Base-by-base conservation (phyloP, 2,113 vertebrate genomes). In the Semicossyphus pulcher region DNA sequence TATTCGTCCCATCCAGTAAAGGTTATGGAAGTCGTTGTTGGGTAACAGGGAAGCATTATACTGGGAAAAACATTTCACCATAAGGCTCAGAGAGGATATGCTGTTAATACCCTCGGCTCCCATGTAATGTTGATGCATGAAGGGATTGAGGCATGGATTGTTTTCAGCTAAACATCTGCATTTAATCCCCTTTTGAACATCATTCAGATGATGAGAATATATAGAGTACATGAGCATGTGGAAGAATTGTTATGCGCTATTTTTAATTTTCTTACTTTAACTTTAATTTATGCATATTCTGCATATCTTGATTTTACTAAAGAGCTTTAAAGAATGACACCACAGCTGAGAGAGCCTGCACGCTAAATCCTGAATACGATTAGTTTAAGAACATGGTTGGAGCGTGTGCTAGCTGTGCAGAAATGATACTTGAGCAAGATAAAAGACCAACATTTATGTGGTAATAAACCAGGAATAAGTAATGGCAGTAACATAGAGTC, bases 101-200 rank as follows among this genome's bases (percentile, higher is more conserved):
- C 72, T 34, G 37, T 52, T 87, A 82, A 88, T 84, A 84, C 84
- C 65, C 51, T 61, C n/a, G 6, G 69, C 81, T 70, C 75, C 58
- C 72, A 78, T 61, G 73, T 39, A 73, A 84, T 74, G 42, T 36
- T 76, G 76, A 68, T 45, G 66, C 85, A 80, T 60, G 80, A 41
- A 49, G 51, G 54, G 68, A 81, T 77, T 72, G 63, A 56, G 31
- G 26, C 36, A 47, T 57, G 84, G 60, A 78, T 77, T 79, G 68
- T 76, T 80, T 89, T 71, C 51, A 58, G 54, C 29, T 78, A 88
- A 81, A 83, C 68, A 87, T 86, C 62, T 87, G 54, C 68, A 77
- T 87, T 84, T 84, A 87, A 89, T 89, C 71, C 53, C 45, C 71
- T 64, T 44, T 65, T 81, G 48, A 61, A 56, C 70, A 49, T 64